Percentiles rank a stretch among this genome's conserved stretches.
Conservation (phyloP, 92 coral and sea anemone species). For the Ricordea florida region DNA sequence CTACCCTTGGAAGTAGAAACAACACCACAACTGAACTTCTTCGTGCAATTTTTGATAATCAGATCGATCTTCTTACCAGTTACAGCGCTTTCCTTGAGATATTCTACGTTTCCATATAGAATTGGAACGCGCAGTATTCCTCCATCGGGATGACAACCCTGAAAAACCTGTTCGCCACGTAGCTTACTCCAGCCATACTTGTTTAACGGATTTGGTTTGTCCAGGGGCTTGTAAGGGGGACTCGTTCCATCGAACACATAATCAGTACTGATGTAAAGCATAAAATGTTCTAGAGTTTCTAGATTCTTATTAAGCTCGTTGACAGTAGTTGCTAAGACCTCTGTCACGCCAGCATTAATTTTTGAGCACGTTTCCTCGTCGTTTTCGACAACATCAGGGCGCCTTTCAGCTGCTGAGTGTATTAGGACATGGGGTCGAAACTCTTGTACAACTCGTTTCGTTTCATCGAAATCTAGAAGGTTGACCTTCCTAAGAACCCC, state of each 20-base stretch:
- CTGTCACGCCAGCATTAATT: conserved; percentile 73
- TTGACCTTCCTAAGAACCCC: conserved; percentile 69
- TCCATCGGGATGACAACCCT: conserved; percentile 45
- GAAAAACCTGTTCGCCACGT: conserved; percentile 71
- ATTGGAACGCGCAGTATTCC: conserved; percentile 81
- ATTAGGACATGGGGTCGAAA: conserved; percentile 81
- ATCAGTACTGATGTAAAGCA: conserved; percentile 87
- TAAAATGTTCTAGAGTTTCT: conserved; percentile 64
- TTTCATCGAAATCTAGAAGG: conserved; percentile 80
- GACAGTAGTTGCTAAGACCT: conserved; percentile 62
- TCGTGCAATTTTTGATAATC: too few relatives aligned
- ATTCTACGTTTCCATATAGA: conserved; percentile 85
- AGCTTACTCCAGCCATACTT: conserved; percentile 83
- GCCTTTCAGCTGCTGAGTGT: conserved; percentile 84
- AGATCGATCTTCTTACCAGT: too few relatives aligned
- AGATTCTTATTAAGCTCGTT: conserved; percentile 59
- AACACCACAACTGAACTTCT: too few relatives aligned
- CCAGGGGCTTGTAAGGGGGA: conserved; percentile 80
- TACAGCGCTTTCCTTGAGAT: conserved; percentile 82
- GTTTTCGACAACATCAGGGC: conserved; percentile 83
- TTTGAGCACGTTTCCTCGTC: conserved; percentile 62
- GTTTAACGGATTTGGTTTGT: conserved; percentile 82
- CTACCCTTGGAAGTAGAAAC: too few relatives aligned
- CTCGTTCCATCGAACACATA: conserved; percentile 89
- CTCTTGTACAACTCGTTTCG: conserved; percentile 58